phyloP scores from a whole-genome alignment of 2,797 vertebrate species.

The Dicrostonyx torquatus region DNA sequence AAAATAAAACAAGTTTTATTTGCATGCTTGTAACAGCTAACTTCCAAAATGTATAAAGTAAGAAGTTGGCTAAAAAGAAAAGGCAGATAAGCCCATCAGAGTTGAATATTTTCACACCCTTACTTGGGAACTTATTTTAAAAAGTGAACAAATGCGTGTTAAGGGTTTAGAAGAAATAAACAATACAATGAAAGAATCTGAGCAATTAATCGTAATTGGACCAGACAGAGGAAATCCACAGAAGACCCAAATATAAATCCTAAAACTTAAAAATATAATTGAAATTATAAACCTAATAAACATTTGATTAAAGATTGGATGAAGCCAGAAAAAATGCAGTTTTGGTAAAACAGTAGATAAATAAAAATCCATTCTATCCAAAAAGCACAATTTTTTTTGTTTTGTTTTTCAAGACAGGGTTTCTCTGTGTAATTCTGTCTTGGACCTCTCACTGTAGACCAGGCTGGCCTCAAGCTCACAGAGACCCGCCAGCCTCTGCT shows the following conservation, averaged over 20 bases:
- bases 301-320: not conserved
- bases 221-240: not conserved
- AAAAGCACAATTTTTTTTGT: not conserved
- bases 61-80: not conserved
- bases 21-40: not conserved
- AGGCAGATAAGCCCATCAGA: not conserved
- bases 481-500: not conserved
- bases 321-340: not conserved
- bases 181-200: not conserved
- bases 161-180: constrained; percentile 1
- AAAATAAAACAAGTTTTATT: constrained; percentile 26
- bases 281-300: not conserved
- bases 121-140: constrained; percentile 38
- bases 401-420: not conserved
- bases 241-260: not conserved
- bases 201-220: not conserved
- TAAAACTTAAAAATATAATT: not conserved
- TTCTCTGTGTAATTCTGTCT: not conserved
- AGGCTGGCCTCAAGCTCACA: not conserved
- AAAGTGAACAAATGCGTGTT: not conserved
- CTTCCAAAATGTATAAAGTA: constrained; percentile 30
- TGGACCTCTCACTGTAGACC: not conserved
- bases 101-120: not conserved
- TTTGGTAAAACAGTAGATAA: not conserved
- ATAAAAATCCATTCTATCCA: not conserved